These are phyloP conservation scores for Myotis findleyi DNA, from an alignment of 2,797 vertebrate species.

Conservation along the genomic window DNA sequence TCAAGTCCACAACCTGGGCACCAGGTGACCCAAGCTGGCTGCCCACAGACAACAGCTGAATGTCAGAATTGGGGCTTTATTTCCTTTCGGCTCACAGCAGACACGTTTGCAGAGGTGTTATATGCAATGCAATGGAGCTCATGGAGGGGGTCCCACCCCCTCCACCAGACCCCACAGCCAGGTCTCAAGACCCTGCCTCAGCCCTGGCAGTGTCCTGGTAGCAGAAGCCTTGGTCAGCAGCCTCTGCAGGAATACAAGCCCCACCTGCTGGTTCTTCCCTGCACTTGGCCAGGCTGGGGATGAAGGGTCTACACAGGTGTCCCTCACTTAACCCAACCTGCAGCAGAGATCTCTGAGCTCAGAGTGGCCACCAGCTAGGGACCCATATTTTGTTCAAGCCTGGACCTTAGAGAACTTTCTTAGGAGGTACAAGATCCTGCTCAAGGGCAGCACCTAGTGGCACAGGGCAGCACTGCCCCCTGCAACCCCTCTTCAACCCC, in stretches of 20 bases:
- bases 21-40: background rate
- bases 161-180: background rate
- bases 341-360: background rate
- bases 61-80: background rate
- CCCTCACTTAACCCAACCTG: background rate
- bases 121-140: fast-evolving
- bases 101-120: background rate
- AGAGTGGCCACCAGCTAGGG: background rate
- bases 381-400: background rate
- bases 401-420: background rate
- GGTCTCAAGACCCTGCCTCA: background rate
- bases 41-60: background rate
- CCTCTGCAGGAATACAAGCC: background rate
- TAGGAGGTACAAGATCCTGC: background rate
- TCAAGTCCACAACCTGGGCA: fast-evolving
- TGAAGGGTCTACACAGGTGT: background rate
- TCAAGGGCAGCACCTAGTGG: constrained; percentile 8
- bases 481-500: background rate
- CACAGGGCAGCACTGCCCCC: fast-evolving
- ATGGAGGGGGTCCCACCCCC: fast-evolving
- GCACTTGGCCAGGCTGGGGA: too few species aligned
- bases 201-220: background rate
- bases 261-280: background rate
- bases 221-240: background rate
- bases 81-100: background rate